These are phyloP conservation scores for Zaprionus ghesquierei DNA, from an alignment of 1,140 invertebrate genomes.

Conservation along the genomic window DNA sequence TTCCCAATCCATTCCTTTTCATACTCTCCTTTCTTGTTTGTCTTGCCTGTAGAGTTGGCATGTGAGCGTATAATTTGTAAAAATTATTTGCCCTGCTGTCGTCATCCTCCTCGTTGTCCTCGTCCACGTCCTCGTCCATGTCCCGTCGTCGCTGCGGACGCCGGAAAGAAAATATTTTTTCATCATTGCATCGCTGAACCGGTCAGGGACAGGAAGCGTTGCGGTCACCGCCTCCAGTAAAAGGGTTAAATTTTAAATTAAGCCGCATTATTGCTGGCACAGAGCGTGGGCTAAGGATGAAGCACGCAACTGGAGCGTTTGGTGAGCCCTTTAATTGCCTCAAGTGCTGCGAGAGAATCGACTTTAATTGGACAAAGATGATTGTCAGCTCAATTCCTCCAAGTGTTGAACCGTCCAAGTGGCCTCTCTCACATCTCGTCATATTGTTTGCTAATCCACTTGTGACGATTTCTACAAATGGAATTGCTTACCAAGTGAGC, in stretches of 20 bases:
- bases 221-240: slow-evolving; percentile 69
- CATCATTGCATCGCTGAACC: slow-evolving; percentile 57
- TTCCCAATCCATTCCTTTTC: neutral
- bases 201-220: slow-evolving; percentile 63
- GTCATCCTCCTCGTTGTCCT: slow-evolving; percentile 21
- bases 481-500: neutral
- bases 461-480: neutral
- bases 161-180: slow-evolving; percentile 67
- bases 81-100: slow-evolving; percentile 77
- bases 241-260: slow-evolving; percentile 77
- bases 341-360: slow-evolving; percentile 31
- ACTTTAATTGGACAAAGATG: slow-evolving; percentile 71
- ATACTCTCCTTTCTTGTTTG: slow-evolving; percentile 37
- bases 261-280: slow-evolving; percentile 52
- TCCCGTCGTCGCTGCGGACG: neutral
- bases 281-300: neutral
- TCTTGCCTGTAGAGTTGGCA: slow-evolving; percentile 64
- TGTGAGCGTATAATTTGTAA: slow-evolving; percentile 79
- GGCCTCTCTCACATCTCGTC: neutral
- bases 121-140: slow-evolving; percentile 1
- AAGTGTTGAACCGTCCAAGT: slow-evolving; percentile 17
- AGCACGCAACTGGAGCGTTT: slow-evolving; percentile 5
- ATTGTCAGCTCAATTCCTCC: slow-evolving; percentile 50
- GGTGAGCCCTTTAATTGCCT: slow-evolving; percentile 61
- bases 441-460: slow-evolving; percentile 33